Base-by-base conservation (phyloP, 1,140 invertebrate species). In the Hestina assimilis region DNA sequence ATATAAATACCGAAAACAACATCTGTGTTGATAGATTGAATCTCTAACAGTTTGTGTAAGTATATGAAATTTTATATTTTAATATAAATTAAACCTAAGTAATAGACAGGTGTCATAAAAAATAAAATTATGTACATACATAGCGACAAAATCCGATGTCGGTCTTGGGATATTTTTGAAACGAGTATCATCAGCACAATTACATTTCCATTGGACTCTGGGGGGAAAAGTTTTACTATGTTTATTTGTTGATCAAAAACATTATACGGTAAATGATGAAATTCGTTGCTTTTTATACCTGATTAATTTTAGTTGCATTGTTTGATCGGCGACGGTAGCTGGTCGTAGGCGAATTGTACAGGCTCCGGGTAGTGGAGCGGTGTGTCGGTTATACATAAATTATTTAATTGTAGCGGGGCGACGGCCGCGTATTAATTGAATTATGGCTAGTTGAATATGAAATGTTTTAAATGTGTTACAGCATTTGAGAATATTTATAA, bases 391-490 rank as follows among this genome's bases (percentile, higher is more conserved):
- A 56, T 58, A 66, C 69, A 66, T 75, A 75, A 72, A 70, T 75
- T 75, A 75, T 76, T 71, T 67, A 59, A 61, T 57, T 58, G 63
- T 71, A 66, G 63, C 45, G 63, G 42, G 31, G 41, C 63, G 52
- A 69, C 69, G 68, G 57, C 58, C 75, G 72, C 70, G 57, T 67
- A 72, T 72, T 79, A 74, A 81, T 68, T 78, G 73, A 86, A 74
- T 83, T 83, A 83, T 67, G 82, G 69, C 78, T 86, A 85, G 84
- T 87, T 87, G 80, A 87, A 84, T 80, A 86, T 87, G 64, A 87
- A 86, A 86, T 87, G 83, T 83, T 87, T 87, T 87, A 87, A 86
- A 87, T 86, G 84, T 87, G 84, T 87, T 87, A 87, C 78, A 84
- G 80, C 84, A 87, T 87, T 87, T 86, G 84, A 87, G 79, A 82